Evolutionary conservation across 2,888 invertebrate genomes (phyloP), one percentile per base, ranked within the genome.

Genomic region (Diogma glabrata): DNA sequence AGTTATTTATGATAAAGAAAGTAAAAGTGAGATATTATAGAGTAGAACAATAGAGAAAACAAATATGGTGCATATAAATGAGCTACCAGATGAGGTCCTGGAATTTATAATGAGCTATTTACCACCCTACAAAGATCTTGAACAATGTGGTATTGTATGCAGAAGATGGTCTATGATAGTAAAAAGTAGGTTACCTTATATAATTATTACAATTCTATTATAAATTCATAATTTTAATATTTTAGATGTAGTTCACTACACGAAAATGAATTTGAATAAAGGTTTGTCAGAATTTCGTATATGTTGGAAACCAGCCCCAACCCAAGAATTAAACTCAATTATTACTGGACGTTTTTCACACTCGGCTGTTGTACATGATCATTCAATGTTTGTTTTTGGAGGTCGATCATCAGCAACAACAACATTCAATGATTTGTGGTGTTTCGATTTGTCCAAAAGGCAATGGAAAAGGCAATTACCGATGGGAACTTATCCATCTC

Each of bases 391-490:
- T 64, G 81, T 96, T 46, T 95, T 96, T 75, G 96, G 96, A 26
- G 96, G 96, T 7, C 95, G 94, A 61, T 94, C 95, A 10, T 87
- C 88, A 30, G 85, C 88, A 51, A 87, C 87, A 61, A 95, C 96
- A 17, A 91, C 96, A 12, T 95, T 95, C 64, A 96, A 97, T 73
- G 96, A 97, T 72, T 74, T 97, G 26, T 96, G 96, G 96, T 77
- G 82, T 56, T 82, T 96, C 67, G 91, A 96, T 73, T 76, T 96
- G 54, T 86, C 87, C 1, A 82, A 78, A 46, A 75, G 91, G 60
- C 77, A 81, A 58, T 95, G 95, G 95, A 77, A 86, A 17, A 75
- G 91, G 57, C 87, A 87, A 1, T 69, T 87, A 43, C 84, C 90
- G 4, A 84, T 82, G 70, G 92, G 75, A 28, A 85, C 82, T 47